These are phyloP conservation scores for Acestrorhynchus altus DNA, from an alignment of 2,797 vertebrate genomes.

Conservation along the genomic window DNA sequence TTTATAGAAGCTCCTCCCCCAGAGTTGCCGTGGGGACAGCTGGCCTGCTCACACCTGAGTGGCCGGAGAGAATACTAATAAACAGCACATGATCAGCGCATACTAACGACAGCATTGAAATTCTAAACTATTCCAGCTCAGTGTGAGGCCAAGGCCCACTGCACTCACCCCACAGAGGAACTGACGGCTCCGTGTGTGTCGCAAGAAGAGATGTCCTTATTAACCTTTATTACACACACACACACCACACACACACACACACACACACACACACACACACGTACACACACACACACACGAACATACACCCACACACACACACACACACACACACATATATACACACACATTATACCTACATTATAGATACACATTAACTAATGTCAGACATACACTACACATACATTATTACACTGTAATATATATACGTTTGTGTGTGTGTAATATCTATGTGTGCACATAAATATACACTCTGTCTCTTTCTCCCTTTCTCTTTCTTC, in stretches of 20 bases:
- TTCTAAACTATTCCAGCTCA: conserved; percentile 74
- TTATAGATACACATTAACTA: too few relatives aligned
- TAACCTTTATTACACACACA: conserved; percentile 68
- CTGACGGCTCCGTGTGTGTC: conserved; percentile 64
- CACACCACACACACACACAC: conserved; percentile 34
- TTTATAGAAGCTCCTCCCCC: conserved; percentile 25
- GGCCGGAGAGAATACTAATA: conserved; percentile 80
- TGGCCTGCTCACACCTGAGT: conserved; percentile 75
- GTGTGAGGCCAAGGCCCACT: conserved; percentile 67
- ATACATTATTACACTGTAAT: too few relatives aligned
- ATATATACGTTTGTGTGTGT: too few relatives aligned
- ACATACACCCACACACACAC: conserved; percentile 25
- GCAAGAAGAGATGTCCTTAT: conserved; percentile 68
- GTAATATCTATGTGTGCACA: too few relatives aligned
- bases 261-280: conserved; percentile 33
- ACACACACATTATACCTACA: neutral
- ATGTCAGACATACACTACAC: too few relatives aligned
- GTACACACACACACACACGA: neutral
- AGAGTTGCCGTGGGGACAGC: conserved; percentile 70
- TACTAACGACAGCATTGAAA: conserved; percentile 78
- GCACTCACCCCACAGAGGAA: conserved; percentile 54
- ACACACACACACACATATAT: conserved; percentile 10
- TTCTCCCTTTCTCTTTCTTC: too few relatives aligned
- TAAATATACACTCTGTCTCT: too few relatives aligned
- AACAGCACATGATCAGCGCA: conserved; percentile 77